These are phyloP conservation scores for Temnothorax longispinosus DNA, from an alignment of 1,140 invertebrate species.

Conservation along the genomic window DNA sequence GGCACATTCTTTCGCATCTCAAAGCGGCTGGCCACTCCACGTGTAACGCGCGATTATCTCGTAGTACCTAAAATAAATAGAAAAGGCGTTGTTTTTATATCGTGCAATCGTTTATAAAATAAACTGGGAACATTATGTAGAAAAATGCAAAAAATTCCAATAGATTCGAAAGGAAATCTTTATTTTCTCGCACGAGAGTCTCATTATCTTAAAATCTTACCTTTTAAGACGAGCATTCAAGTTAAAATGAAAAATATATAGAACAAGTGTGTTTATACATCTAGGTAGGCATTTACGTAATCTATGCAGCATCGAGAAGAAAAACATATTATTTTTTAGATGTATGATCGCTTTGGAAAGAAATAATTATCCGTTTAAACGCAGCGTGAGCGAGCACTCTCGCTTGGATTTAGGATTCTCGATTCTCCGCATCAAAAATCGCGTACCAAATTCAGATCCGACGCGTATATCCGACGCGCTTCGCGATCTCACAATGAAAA, in stretches of 20 bases:
- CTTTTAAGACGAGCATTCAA: neutral
- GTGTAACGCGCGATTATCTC: slow-evolving; percentile 43
- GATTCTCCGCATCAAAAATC: slow-evolving; percentile 36
- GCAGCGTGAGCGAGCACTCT: neutral
- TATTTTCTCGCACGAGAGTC: neutral
- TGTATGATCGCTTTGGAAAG: neutral
- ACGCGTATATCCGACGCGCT: slow-evolving; percentile 21
- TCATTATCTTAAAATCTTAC: neutral
- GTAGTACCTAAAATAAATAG: slow-evolving; percentile 23
- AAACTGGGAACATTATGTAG: neutral
- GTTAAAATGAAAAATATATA: neutral
- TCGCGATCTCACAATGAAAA: slow-evolving; percentile 68
- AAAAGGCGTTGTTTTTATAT: neutral
- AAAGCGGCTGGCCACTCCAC: slow-evolving; percentile 19
- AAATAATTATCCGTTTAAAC: slow-evolving; percentile 43
- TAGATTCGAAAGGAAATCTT: neutral
- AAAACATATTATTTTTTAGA: neutral
- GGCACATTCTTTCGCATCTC: slow-evolving; percentile 63
- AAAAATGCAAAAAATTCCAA: neutral
- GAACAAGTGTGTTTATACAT: neutral
- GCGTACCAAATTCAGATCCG: slow-evolving; percentile 3
- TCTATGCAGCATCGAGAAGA: neutral
- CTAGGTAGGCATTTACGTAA: neutral
- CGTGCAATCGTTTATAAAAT: neutral
- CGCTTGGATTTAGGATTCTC: neutral